phyloP scores from a whole-genome alignment of 37 sponge, comb jelly and placozoan species.

The Corticium candelabrum region DNA sequence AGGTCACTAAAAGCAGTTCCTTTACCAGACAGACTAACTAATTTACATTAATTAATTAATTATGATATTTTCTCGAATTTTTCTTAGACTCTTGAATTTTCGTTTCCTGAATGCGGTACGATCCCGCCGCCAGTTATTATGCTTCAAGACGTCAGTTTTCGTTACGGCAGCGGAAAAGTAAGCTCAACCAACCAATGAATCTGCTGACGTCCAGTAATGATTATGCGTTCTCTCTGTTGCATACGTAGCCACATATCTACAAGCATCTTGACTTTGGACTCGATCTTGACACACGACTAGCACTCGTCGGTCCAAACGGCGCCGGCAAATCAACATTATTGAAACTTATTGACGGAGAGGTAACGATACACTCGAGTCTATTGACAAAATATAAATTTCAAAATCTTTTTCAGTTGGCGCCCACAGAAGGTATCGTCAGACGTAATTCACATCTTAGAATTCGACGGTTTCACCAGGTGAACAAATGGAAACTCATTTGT shows the following conservation, averaged over 20 bases:
- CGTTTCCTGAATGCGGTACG: conserved; percentile 82
- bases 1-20: no score
- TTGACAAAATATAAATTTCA: neutral
- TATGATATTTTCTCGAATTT: conserved; percentile 1
- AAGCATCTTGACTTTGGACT: conserved; percentile 83
- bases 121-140: conserved; percentile 91
- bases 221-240: neutral
- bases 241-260: conserved; percentile 44
- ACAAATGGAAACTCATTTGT: neutral
- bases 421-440: conserved; percentile 72
- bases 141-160: conserved; percentile 84
- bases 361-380: conserved; percentile 9
- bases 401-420: conserved; percentile 25
- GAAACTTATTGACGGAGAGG: conserved; percentile 83
- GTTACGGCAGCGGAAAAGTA: conserved; percentile 22
- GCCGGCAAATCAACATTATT: conserved; percentile 91
- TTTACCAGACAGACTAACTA: no score
- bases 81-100: conserved; percentile 27
- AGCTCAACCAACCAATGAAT: neutral
- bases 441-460: conserved; percentile 72
- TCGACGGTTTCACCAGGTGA: conserved; percentile 77
- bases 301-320: conserved; percentile 92
- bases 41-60: no score
- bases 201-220: neutral
- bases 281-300: conserved; percentile 81